These are phyloP conservation scores for Drosophila kanekoi DNA, from an alignment of 2,888 invertebrate species.

Conservation along the genomic window DNA sequence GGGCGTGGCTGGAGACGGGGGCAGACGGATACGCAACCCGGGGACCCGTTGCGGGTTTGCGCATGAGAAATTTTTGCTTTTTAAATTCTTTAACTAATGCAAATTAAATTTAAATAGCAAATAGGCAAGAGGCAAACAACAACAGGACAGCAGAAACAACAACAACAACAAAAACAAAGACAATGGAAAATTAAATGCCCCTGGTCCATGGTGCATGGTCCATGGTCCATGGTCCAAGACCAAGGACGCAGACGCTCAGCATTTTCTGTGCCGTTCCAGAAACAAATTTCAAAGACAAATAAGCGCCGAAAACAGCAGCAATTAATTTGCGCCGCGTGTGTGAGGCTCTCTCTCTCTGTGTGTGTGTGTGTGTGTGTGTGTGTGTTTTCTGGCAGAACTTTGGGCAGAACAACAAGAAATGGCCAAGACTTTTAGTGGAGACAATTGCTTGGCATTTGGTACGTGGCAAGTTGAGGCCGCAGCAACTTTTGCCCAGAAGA, in stretches of 20 bases:
- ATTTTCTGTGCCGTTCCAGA: constrained; percentile 61
- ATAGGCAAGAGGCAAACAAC: constrained; percentile 73
- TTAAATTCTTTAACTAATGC: constrained; percentile 81
- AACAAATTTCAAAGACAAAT: constrained; percentile 82
- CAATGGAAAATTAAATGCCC: constrained; percentile 61
- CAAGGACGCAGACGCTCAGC: constrained; percentile 15
- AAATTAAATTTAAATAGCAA: constrained; percentile 81
- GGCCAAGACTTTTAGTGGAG: constrained; percentile 53
- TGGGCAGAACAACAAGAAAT: constrained; percentile 31
- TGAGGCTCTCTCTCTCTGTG: constrained; percentile 20
- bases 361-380: constrained; percentile 12
- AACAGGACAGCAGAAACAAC: constrained; percentile 7
- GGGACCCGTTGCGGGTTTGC: constrained; percentile 48
- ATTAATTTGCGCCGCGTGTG: constrained; percentile 76
- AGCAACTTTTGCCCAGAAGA: constrained; percentile 62
- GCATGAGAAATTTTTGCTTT: constrained; percentile 75
- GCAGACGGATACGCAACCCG: constrained; percentile 24
- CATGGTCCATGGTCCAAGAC: constrained; percentile 19
- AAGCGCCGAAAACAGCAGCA: constrained; percentile 80
- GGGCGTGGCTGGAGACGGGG: background rate
- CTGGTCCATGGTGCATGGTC: constrained; percentile 19
- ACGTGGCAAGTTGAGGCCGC: constrained; percentile 65
- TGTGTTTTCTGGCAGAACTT: constrained; percentile 51
- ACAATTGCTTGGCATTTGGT: constrained; percentile 62
- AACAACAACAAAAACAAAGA: constrained; percentile 20